Conservation (phyloP, 92 coral and sea anemone genomes). For the Paramuricea clavata region DNA sequence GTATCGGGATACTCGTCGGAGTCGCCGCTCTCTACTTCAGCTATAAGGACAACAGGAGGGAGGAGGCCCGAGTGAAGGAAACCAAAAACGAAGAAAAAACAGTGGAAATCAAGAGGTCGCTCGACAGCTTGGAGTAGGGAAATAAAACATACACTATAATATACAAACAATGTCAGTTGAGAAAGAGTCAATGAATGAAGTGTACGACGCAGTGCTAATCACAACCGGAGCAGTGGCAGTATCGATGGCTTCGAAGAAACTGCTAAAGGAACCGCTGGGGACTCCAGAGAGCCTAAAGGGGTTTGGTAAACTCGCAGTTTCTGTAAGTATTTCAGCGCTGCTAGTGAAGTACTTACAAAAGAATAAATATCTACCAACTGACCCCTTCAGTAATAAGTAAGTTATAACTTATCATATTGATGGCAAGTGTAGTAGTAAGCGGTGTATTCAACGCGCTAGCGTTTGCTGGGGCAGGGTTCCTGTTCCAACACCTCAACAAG, state of each 20-base stretch:
- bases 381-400: too few relatives aligned
- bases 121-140: background rate
- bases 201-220: too few relatives aligned
- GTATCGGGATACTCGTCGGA: too few relatives aligned
- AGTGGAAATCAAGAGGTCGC: background rate
- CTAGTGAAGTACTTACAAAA: slow-evolving; percentile 9
- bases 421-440: slow-evolving; percentile 8
- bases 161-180: too few relatives aligned
- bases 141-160: too few relatives aligned
- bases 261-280: too few relatives aligned
- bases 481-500: background rate
- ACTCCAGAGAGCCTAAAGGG: background rate
- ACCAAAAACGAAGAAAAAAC: background rate
- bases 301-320: too few relatives aligned
- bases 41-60: too few relatives aligned
- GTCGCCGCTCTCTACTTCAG: too few relatives aligned
- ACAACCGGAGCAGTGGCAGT: too few relatives aligned
- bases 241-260: too few relatives aligned
- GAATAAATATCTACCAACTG: slow-evolving; percentile 13
- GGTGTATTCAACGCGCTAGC: slow-evolving; percentile 10
- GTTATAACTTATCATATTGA: slow-evolving; percentile 10
- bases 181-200: too few relatives aligned
- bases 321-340: background rate
- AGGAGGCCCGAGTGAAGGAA: background rate
- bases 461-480: slow-evolving; percentile 18